phyloP scores from a whole-genome alignment of 1,140 invertebrate species.

The Paramacrobiotus metropolitanus region DNA sequence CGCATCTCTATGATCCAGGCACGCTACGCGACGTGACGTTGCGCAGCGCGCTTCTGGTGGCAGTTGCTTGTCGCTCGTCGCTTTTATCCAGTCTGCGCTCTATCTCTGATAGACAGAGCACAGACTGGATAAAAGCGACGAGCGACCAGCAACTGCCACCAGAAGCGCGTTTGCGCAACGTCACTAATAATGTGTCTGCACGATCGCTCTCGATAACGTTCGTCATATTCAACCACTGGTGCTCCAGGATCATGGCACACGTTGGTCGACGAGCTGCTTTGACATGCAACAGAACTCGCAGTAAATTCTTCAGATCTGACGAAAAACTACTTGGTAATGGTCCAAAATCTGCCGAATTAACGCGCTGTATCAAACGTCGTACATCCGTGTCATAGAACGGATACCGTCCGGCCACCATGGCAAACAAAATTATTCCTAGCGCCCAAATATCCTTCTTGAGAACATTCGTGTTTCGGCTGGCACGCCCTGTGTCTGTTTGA shows the following conservation, averaged over 20 bases:
- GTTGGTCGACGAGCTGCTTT: background rate
- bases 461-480: background rate
- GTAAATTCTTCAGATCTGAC: background rate
- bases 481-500: background rate
- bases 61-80: no score
- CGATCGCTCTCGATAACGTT: background rate
- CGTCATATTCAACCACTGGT: background rate
- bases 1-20: no score
- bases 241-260: background rate
- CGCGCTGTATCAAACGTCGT: background rate
- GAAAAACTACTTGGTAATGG: background rate
- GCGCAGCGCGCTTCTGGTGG: no score
- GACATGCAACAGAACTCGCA: background rate
- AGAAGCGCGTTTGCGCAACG: no score
- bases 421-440: background rate
- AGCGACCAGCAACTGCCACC: no score
- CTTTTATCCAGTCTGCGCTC: no score
- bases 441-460: background rate
- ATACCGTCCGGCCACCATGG: background rate
- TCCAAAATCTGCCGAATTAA: background rate
- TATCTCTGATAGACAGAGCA: no score
- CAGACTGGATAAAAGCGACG: no score
- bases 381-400: background rate
- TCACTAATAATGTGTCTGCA: no score
- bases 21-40: no score